phyloP scores from a whole-genome alignment of 2,888 invertebrate species.

The Eupithecia abbreviata region DNA sequence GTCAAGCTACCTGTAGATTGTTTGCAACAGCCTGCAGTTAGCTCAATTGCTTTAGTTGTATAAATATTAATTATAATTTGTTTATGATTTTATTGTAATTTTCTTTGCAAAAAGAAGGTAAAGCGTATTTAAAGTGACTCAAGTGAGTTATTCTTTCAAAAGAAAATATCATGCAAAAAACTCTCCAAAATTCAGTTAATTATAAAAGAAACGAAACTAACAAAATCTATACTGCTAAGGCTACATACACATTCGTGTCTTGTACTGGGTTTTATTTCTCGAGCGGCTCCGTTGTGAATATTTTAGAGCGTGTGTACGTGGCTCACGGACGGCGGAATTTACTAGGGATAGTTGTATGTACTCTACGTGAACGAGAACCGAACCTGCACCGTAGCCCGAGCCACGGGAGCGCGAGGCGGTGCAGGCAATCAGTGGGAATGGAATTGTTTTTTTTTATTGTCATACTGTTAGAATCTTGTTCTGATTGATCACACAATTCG shows the following conservation, averaged over 20 bases:
- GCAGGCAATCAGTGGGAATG: neutral
- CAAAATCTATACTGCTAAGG: conserved; percentile 32
- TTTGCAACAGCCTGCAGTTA: too few species aligned
- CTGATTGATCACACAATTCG: neutral
- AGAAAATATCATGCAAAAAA: neutral
- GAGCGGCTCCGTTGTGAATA: conserved; percentile 56
- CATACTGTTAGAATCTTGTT: neutral
- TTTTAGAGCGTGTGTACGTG: conserved; percentile 58
- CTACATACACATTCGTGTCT: conserved; percentile 39
- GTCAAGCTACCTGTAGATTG: too few species aligned
- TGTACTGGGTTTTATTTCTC: conserved; percentile 57
- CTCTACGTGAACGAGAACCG: neutral
- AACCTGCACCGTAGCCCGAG: neutral
- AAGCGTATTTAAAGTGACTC: too few species aligned
- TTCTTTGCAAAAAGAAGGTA: too few species aligned
- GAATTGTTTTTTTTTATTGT: neutral
- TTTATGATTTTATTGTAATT: too few species aligned
- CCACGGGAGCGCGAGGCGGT: too few species aligned
- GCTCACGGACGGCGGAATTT: conserved; percentile 30
- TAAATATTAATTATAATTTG: too few species aligned
- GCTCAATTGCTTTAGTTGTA: too few species aligned
- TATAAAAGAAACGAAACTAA: conserved; percentile 1
- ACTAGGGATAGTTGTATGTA: conserved; percentile 46
- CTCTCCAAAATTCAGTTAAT: neutral
- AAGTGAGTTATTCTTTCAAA: neutral